These are phyloP conservation scores for Hippolais icterina DNA, from an alignment of 2,113 vertebrate species.

Conservation along the genomic window DNA sequence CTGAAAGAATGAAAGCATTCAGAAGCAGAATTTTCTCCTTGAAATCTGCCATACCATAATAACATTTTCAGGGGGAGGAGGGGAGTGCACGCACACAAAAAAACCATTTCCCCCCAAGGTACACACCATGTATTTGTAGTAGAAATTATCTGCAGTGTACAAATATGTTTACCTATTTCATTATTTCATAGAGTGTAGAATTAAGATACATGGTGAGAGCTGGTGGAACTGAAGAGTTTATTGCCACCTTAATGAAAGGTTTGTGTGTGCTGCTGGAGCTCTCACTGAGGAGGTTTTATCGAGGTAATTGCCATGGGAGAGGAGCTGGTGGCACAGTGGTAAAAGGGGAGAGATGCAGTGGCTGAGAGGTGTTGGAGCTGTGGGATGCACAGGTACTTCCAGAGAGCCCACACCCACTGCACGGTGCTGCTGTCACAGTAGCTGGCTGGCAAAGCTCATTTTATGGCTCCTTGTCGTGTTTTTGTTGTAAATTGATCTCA, in stretches of 20 bases:
- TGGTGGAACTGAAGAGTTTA: background rate
- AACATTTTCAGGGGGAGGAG: fast-evolving
- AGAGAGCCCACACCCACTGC: background rate
- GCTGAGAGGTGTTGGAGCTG: background rate
- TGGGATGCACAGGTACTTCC: background rate
- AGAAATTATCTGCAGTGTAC: background rate
- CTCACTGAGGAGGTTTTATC: fast-evolving
- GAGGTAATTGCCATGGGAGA: background rate
- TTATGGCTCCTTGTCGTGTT: background rate
- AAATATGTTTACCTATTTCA: background rate
- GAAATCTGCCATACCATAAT: background rate
- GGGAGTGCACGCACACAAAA: background rate
- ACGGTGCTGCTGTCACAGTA: background rate
- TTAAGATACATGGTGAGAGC: background rate
- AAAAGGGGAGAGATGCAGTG: background rate
- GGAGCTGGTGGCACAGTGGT: background rate
- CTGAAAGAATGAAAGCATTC: background rate
- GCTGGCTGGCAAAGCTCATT: background rate
- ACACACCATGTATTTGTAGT: background rate
- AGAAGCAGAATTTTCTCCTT: background rate
- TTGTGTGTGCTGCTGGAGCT: background rate
- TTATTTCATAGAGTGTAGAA: background rate
- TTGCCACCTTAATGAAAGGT: background rate
- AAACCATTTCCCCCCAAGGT: background rate
- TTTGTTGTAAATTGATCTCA: background rate